phyloP scores from a whole-genome alignment of 2,797 vertebrate genomes.

The Clarias pachynema region DNA sequence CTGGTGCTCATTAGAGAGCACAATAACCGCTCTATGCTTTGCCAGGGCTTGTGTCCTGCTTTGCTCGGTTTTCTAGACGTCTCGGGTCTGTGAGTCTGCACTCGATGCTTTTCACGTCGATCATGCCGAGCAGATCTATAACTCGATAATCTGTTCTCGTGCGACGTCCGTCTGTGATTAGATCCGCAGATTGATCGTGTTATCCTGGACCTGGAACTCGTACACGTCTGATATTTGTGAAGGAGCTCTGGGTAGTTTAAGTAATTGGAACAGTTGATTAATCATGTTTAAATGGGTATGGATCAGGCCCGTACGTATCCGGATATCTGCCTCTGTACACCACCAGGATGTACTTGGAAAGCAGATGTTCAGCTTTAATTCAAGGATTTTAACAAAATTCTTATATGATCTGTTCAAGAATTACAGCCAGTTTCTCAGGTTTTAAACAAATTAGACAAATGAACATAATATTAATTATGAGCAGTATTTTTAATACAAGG shows the following conservation, averaged over 20 bases:
- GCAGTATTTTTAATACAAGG: too few relatives aligned
- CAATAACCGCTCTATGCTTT: background rate
- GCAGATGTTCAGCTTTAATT: too few relatives aligned
- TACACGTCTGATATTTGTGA: background rate
- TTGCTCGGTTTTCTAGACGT: background rate
- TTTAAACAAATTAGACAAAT: too few relatives aligned
- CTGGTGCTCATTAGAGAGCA: slow-evolving; percentile 31
- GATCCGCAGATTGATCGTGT: slow-evolving; percentile 5
- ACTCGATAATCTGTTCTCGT: background rate
- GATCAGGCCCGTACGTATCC: too few relatives aligned
- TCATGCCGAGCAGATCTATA: background rate
- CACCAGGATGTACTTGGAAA: too few relatives aligned
- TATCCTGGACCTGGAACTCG: background rate
- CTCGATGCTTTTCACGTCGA: background rate
- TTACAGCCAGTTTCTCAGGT: too few relatives aligned
- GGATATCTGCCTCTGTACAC: too few relatives aligned
- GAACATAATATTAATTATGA: too few relatives aligned
- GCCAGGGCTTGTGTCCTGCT: background rate
- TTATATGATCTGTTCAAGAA: too few relatives aligned
- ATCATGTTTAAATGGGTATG: background rate
- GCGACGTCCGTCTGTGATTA: background rate
- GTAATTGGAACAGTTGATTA: background rate
- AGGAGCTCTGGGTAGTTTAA: background rate
- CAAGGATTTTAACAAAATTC: too few relatives aligned
- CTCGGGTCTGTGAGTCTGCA: background rate